Evolutionary conservation across 2,888 invertebrate species (phyloP), one percentile per base, ranked within the genome.

Genomic region (Epinotia brunnichana): DNA sequence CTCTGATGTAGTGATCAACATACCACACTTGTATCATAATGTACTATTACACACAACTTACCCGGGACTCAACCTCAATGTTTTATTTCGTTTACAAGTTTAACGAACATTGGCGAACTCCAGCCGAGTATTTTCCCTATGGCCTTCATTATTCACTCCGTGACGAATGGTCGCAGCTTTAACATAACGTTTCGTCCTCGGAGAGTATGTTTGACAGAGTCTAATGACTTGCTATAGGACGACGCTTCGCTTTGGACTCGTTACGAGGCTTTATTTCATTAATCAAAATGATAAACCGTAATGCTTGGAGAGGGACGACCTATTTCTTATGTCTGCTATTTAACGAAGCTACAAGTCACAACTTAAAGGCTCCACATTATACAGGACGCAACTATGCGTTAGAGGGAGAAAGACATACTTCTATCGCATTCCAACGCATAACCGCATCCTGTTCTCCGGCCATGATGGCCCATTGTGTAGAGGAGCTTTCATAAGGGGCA

Each of bases 121-220:
- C 41, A 24, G 44, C 17, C 29, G 24, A 13, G 24, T 63, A 48
- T 61, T 69, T 61, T 61, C 69, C 69, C 69, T 24, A 9, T 53
- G 53, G 69, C 41, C 53, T 69, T 69, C 53, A 69, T 69, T 69
- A 61, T 15, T 69, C 21, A 41, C 69, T 61, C 51, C 53, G 61
- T 54, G 69, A 69, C 41, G 61, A 51, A 61, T 69, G 69, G 60
- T 44, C 60, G 17, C 39, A 11, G 35, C 51, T 61, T 53, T 29
- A 60, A 51, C 51, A 41, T 17, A 17, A 19, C 39, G 39, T 63
- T 53, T 21, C 61, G 51, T 41, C 60, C 53, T 39, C 69, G 7
- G 53, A 53, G 69, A 24, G 19, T n/a, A 51, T 61, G 53, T 54
- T 54, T 53, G 69, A 53, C 68, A 69, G 35, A 61, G 15, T 35